Percentiles rank a stretch among this genome's conserved stretches.
Conservation (phyloP, 2,113 vertebrate species). For the Nanger granti region DNA sequence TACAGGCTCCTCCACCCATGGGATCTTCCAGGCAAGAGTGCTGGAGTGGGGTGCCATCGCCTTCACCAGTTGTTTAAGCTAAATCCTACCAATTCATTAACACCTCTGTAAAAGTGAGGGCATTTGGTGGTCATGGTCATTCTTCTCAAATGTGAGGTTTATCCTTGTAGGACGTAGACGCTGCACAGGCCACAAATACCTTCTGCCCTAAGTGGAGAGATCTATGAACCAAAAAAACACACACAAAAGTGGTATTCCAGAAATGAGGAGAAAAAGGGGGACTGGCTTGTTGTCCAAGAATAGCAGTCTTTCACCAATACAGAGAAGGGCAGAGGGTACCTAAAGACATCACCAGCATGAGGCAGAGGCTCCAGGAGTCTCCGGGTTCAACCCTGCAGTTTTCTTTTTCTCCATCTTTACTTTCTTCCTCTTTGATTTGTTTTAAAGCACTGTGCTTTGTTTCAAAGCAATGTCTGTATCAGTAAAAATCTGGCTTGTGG, state of each 20-base stretch:
- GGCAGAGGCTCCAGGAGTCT: background rate
- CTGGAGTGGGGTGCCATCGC: background rate
- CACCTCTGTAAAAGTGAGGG: background rate
- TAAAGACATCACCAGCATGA: background rate
- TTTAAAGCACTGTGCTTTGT: background rate
- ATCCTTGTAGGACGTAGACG: background rate
- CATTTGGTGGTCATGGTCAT: background rate
- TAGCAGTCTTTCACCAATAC: background rate
- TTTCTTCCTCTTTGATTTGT: background rate
- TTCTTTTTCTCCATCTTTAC: background rate
- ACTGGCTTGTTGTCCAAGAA: background rate
- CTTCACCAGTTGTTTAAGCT: background rate
- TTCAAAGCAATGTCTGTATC: background rate
- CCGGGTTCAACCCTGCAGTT: background rate
- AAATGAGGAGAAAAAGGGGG: background rate
- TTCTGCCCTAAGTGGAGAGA: background rate
- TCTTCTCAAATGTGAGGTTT: background rate
- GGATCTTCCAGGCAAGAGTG: background rate
- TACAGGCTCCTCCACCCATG: background rate
- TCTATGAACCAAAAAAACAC: background rate
- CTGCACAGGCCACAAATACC: background rate
- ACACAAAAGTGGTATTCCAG: background rate
- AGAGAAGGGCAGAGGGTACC: background rate
- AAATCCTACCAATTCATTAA: background rate
- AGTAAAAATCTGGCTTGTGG: background rate